Evolutionary conservation across 1,140 invertebrate genomes (phyloP).

Genomic region (Aphelinus certus): DNA sequence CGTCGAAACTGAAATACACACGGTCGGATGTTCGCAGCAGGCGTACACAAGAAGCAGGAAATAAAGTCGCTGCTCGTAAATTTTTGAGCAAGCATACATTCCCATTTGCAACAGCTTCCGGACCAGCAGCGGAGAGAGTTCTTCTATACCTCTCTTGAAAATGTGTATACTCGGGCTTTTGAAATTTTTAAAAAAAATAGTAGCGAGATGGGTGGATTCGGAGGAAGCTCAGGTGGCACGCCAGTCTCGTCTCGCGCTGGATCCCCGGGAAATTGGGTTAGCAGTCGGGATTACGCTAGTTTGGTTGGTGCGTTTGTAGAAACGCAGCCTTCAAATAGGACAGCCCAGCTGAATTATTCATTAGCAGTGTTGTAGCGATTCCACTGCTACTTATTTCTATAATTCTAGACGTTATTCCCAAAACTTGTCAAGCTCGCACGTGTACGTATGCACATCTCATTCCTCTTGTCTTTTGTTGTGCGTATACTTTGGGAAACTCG

Average conservation of each 20-base stretch:
- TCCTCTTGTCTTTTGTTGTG: too few relatives aligned
- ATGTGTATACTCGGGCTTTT: not conserved
- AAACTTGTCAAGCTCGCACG: too few relatives aligned
- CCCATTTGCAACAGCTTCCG: not conserved
- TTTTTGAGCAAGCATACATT: not conserved
- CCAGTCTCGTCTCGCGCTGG: not conserved
- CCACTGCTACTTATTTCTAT: not conserved
- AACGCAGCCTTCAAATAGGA: too few relatives aligned
- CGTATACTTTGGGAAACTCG: too few relatives aligned
- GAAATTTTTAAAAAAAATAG: not conserved
- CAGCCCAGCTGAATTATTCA: conserved; percentile 29
- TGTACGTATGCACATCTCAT: too few relatives aligned
- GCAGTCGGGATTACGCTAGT: too few relatives aligned
- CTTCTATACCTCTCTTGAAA: not conserved
- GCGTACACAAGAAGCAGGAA: not conserved
- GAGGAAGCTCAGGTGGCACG: not conserved
- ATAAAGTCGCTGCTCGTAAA: conserved; percentile 11
- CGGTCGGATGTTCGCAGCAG: not conserved
- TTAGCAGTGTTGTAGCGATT: conserved; percentile 20
- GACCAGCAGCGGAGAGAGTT: not conserved
- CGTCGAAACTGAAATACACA: not conserved
- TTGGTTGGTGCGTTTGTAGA: too few relatives aligned
- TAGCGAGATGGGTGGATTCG: too few relatives aligned
- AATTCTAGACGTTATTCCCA: not conserved
- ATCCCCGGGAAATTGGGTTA: too few relatives aligned